phyloP scores from a whole-genome alignment of 1,140 invertebrate species.

The Bombus cullumanus region DNA sequence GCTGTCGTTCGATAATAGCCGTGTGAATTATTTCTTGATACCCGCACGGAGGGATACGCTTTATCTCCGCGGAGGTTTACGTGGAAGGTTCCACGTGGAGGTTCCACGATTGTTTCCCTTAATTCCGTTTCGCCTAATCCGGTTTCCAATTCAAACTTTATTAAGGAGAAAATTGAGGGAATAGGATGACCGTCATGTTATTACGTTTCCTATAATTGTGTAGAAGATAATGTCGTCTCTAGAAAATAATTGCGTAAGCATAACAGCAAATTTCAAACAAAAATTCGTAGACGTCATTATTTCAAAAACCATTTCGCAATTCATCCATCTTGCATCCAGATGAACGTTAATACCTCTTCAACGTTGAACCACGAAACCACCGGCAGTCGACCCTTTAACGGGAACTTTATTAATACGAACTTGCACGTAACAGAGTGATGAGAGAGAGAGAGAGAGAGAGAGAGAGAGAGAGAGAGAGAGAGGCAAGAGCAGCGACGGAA shows the following conservation, averaged over 20 bases:
- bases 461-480: too few relatives aligned
- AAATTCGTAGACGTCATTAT: neutral
- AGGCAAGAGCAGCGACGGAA: neutral
- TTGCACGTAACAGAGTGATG: neutral
- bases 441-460: neutral
- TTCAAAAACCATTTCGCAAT: neutral
- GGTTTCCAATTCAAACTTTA: neutral
- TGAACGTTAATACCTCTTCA: constrained; percentile 5
- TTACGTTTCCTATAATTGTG: neutral
- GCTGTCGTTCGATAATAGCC: constrained; percentile 49
- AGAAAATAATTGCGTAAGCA: neutral
- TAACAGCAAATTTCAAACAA: neutral
- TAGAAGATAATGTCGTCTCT: too few relatives aligned
- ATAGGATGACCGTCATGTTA: too few relatives aligned
- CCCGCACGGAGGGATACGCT: too few relatives aligned
- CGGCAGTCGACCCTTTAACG: neutral
- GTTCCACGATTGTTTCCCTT: neutral
- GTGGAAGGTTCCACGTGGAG: too few relatives aligned
- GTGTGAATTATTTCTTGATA: constrained; percentile 57
- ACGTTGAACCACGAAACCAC: neutral
- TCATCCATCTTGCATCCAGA: neutral
- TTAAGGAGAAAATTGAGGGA: neutral
- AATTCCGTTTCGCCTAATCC: neutral
- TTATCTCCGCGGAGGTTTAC: neutral
- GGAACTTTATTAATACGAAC: constrained; percentile 36